These are phyloP conservation scores for cattle (Bos taurus) DNA, from an alignment of 2,113 vertebrate genomes.

Conservation along the genomic window DNA sequence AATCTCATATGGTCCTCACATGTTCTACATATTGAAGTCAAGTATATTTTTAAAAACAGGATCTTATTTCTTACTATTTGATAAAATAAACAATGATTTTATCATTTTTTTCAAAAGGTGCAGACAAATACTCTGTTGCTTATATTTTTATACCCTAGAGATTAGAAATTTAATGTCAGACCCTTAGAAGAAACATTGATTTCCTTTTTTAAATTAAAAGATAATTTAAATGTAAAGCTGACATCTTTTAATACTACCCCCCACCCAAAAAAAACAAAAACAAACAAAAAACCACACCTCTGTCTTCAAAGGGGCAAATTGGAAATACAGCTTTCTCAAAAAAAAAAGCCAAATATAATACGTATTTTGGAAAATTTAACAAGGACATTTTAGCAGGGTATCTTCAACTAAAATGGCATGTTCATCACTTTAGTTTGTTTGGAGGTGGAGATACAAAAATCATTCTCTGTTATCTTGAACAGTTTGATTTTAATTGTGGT, in stretches of 20 bases:
- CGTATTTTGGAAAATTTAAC: not conserved
- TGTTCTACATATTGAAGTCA: not conserved
- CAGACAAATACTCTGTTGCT: constrained; percentile 3
- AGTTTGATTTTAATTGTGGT: not conserved
- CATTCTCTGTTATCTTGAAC: not conserved
- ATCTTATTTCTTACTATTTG: constrained; percentile 41
- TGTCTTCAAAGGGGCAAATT: constrained; percentile 25
- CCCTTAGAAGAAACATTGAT: not conserved
- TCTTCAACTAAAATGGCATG: constrained; percentile 33
- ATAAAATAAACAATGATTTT: not conserved
- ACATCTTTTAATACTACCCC: constrained; percentile 1
- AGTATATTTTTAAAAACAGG: constrained; percentile 2
- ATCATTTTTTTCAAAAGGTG: not conserved
- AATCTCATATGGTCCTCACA: not conserved
- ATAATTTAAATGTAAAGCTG: constrained; percentile 39
- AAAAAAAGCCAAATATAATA: not conserved
- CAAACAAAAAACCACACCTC: not conserved
- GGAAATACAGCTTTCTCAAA: not conserved
- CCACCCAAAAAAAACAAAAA: fast-evolving
- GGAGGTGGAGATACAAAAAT: not conserved
- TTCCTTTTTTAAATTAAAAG: constrained; percentile 30
- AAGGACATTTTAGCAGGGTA: constrained; percentile 51
- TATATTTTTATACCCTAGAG: not conserved
- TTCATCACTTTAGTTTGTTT: not conserved
- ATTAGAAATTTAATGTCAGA: not conserved